phyloP scores from a whole-genome alignment of 2,113 vertebrate species.

The Promerops cafer region DNA sequence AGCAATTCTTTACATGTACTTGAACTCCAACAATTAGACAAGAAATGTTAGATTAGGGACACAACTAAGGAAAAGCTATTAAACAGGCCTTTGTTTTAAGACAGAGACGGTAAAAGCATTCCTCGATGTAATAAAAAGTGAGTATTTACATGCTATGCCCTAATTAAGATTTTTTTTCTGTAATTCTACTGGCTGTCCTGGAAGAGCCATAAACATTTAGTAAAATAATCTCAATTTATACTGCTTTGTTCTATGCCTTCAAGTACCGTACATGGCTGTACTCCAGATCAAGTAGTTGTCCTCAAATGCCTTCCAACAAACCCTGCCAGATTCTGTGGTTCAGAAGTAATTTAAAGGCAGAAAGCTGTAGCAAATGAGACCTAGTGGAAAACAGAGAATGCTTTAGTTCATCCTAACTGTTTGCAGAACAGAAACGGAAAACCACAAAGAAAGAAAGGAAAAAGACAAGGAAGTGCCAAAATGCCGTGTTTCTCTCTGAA shows the following conservation, averaged over 20 bases:
- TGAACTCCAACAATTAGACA: conserved; percentile 34
- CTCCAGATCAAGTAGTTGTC: conserved; percentile 80
- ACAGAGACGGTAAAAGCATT: conserved; percentile 56
- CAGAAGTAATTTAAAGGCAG: conserved; percentile 83
- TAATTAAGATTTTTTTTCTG: conserved; percentile 52
- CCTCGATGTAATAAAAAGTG: conserved; percentile 51
- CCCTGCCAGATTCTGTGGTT: conserved; percentile 77
- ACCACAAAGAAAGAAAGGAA: conserved; percentile 41
- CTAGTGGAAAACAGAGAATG: conserved; percentile 79
- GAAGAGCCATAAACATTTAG: conserved; percentile 68
- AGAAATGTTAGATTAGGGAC: conserved; percentile 46
- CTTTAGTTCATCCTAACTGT: conserved; percentile 65
- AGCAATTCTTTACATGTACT: conserved; percentile 26
- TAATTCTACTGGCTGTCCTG: conserved; percentile 62
- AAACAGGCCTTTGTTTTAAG: conserved; percentile 43
- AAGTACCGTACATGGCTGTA: conserved; percentile 80
- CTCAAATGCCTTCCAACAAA: conserved; percentile 79
- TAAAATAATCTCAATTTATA: conserved; percentile 75
- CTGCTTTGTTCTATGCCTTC: conserved; percentile 74
- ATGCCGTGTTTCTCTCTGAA: neutral
- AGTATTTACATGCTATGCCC: conserved; percentile 56
- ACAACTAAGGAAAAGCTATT: conserved; percentile 6
- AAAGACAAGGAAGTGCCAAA: conserved; percentile 27
- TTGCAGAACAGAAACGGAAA: conserved; percentile 59
- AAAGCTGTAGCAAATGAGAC: conserved; percentile 81